phyloP scores from a whole-genome alignment of 2,797 vertebrate species.

The Neoniphon sammara region DNA sequence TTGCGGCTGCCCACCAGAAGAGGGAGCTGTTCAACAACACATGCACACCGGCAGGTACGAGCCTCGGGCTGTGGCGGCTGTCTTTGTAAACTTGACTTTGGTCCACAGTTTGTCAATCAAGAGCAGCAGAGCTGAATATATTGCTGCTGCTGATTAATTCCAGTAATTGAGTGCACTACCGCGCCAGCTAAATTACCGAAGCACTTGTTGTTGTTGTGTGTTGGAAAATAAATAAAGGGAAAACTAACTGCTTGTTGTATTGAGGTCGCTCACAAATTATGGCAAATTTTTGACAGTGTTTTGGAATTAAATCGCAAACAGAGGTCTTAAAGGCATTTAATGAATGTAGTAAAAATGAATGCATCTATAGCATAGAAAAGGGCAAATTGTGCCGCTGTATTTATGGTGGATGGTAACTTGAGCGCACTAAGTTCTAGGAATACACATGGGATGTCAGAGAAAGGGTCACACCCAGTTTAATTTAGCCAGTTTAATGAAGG shows the following conservation, averaged over 20 bases:
- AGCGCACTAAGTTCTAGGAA: slow-evolving; percentile 9
- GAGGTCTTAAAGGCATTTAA: slow-evolving; percentile 58
- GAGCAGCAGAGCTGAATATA: slow-evolving; percentile 71
- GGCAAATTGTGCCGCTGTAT: slow-evolving; percentile 25
- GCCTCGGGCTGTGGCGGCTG: slow-evolving; percentile 36
- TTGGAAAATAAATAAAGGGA: slow-evolving; percentile 62
- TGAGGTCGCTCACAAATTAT: slow-evolving; percentile 63
- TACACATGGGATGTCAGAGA: slow-evolving; percentile 7
- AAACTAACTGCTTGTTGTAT: slow-evolving; percentile 69
- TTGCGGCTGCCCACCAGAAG: slow-evolving; percentile 62
- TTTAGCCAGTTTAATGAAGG: slow-evolving; percentile 24
- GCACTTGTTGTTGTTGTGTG: slow-evolving; percentile 62
- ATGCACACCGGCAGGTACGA: slow-evolving; percentile 32
- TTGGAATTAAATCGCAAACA: slow-evolving; percentile 63
- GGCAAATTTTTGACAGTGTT: slow-evolving; percentile 62
- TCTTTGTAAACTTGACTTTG: slow-evolving; percentile 78
- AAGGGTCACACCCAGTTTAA: slow-evolving; percentile 18
- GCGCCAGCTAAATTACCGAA: slow-evolving; percentile 73
- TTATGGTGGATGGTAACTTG: slow-evolving; percentile 19
- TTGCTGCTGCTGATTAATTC: slow-evolving; percentile 79
- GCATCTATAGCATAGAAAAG: slow-evolving; percentile 21
- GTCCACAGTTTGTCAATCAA: slow-evolving; percentile 78
- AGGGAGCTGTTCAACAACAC: slow-evolving; percentile 82
- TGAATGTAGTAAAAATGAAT: slow-evolving; percentile 62
- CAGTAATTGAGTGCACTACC: slow-evolving; percentile 81